These are phyloP conservation scores for Rhynchomys soricoides DNA, from an alignment of 2,113 vertebrate species.

Conservation along the genomic window DNA sequence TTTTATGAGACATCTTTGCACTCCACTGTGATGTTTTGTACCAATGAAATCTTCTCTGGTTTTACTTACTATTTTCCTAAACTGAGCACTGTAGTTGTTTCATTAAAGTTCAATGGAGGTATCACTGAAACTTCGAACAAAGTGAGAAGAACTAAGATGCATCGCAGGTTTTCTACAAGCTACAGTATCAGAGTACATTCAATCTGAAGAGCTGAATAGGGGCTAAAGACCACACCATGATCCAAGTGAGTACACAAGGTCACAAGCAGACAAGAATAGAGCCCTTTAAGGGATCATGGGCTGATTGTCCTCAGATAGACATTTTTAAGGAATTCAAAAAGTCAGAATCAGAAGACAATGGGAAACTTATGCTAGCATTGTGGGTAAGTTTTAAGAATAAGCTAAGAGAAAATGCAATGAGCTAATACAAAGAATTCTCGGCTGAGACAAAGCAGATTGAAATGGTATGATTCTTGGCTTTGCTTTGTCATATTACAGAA, in stretches of 20 bases:
- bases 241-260: neutral
- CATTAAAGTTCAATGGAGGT: slow-evolving; percentile 15
- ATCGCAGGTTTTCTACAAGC: neutral
- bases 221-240: neutral
- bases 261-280: neutral
- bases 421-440: neutral
- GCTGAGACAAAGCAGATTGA: neutral
- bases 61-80: slow-evolving; percentile 53
- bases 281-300: neutral
- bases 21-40: slow-evolving; percentile 44
- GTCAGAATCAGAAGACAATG: neutral
- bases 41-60: neutral
- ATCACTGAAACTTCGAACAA: neutral
- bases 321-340: neutral
- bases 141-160: neutral
- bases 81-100: slow-evolving; percentile 30
- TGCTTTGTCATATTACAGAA: slow-evolving; percentile 10
- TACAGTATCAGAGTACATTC: neutral
- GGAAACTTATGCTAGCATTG: neutral
- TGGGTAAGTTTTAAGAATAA: slow-evolving; percentile 1
- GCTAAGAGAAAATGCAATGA: neutral
- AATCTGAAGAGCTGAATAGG: neutral
- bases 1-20: slow-evolving; percentile 56
- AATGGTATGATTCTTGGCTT: neutral
- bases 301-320: slow-evolving; percentile 2